These are phyloP conservation scores for Philereme transversata DNA, from an alignment of 2,888 invertebrate species.

Conservation along the genomic window DNA sequence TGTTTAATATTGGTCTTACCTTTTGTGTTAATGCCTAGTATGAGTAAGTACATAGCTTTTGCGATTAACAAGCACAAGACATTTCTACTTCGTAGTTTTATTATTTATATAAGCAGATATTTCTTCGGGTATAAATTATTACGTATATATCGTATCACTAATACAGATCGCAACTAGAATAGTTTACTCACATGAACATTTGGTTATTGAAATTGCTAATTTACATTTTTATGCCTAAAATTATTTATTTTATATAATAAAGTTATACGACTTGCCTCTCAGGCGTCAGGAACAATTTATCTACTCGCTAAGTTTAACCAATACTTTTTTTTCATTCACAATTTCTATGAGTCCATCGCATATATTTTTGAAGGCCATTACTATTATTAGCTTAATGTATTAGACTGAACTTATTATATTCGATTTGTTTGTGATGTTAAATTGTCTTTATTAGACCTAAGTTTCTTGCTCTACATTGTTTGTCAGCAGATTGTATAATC, in stretches of 20 bases:
- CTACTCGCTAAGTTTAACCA: slow-evolving; percentile 80
- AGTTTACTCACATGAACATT: slow-evolving; percentile 82
- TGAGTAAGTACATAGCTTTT: slow-evolving; percentile 23
- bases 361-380: slow-evolving; percentile 56
- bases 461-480: slow-evolving; percentile 22
- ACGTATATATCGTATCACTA: slow-evolving; percentile 84
- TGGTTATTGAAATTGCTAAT: slow-evolving; percentile 80
- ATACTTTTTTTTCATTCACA: slow-evolving; percentile 67
- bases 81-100: slow-evolving; percentile 82
- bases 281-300: slow-evolving; percentile 83
- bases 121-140: slow-evolving; percentile 82
- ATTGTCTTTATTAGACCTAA: slow-evolving; percentile 11
- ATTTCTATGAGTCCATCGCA: slow-evolving; percentile 77
- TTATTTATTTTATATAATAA: slow-evolving; percentile 65
- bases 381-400: slow-evolving; percentile 12
- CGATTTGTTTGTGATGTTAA: neutral
- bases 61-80: slow-evolving; percentile 38
- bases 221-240: slow-evolving; percentile 72
- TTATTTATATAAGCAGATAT: slow-evolving; percentile 83
- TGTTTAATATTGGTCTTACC: slow-evolving; percentile 37
- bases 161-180: slow-evolving; percentile 82
- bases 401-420: slow-evolving; percentile 13
- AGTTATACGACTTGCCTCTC: slow-evolving; percentile 80
- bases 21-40: slow-evolving; percentile 31
- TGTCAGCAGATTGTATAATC: neutral